Base-by-base conservation (phyloP, 2,888 invertebrate genomes). In the Unio pictorum region DNA sequence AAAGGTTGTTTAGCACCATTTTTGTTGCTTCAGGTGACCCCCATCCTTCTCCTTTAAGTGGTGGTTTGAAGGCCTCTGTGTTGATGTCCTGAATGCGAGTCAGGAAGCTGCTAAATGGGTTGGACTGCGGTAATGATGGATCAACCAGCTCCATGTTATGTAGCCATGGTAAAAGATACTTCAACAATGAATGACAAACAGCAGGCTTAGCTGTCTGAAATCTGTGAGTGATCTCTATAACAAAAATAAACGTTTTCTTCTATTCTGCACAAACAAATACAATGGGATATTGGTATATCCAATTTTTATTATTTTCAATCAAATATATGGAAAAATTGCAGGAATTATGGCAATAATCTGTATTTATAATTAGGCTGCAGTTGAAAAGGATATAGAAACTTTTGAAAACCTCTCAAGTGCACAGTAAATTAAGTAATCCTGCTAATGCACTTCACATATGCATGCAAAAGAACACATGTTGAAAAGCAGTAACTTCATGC, bases 11-110 rank as follows among this genome's bases (percentile, higher is more conserved):
- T 75, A 99, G 93, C 64, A 99, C 97, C 97, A 99, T 98, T 91
- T 99, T 99, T 0, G 99, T 99, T n/a, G 99, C 99, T 91, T 99
- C 98, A 0, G 96, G 96, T 0, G 98, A 98, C 61, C 99, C 99
- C 93, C 99, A 98, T 0, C 99, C 99, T 89, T 98, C 97, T 66
- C 96, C 93, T 26, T 95, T 92, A 68, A 94, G 93, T 59, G 94
- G 93, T 1, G 90, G 88, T 66, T 88, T 85, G 66, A 93, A 82
- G 18, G 82, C 82, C 64, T 89, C 88, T 74, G 91, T 93, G 91
- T 92, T 92, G 87, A 94, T 94, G 93, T 93, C 89, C 56, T 84
- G 84, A 66, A 87, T 78, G 61, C 89, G 83, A 54, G 82, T 85
- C 66, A 88, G 78, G 73, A 88, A 86, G 72, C 82, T 87, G 34